Base-by-base conservation (phyloP, 2,888 invertebrate species). In the Oscheius sp. region DNA sequence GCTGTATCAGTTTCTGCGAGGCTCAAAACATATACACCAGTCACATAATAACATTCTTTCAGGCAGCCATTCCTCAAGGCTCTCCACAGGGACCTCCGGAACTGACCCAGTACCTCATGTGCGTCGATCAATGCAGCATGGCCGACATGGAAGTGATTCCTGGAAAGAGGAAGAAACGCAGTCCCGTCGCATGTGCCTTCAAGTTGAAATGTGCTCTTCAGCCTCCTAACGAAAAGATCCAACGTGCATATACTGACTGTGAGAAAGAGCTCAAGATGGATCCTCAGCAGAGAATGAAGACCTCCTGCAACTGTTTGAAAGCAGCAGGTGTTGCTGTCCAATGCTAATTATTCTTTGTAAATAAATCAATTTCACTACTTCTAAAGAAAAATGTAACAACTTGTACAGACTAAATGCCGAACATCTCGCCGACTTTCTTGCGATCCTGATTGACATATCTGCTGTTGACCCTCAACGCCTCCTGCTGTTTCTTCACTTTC, bases 91-190 rank as follows among this genome's bases (percentile, higher is more conserved):
- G 79, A 74, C 86, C 86, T 59, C 78, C 80, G 29, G 82, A 85
- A 51, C 76, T 86, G n/a, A 74, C 82, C 35, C 85, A 86, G 63
- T 88, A 83, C 72, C 78, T 88, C 57, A 85, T 86, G 83, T 88
- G 88, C 70, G 88, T 88, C 35, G 88, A 88, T 60, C 81, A 87
- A 59, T 88, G 88, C 71, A 77, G 84, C 13, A 84, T 86, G 82
- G 80, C 81, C 59, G 82, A 86, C 55, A 79, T 82, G 80, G 82
- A 82, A 58, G 37, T 77, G 70, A 76, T 79, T 75, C 76, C 81
- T 65, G 77, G 78, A 47, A 42, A 74, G 74, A 71, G 79, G 76
- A 78, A 83, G 76, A 81, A 84, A 76, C 77, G 85, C 71, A 80
- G 77, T 21, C 81, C 86, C 35, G 79, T 85, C 55, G 86, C 84